A percentile compares a stretch with the other conserved stretches of the same genome.
These are phyloP conservation scores for Perccottus glenii DNA, from an alignment of 2,113 vertebrate species.

Conservation along the genomic window DNA sequence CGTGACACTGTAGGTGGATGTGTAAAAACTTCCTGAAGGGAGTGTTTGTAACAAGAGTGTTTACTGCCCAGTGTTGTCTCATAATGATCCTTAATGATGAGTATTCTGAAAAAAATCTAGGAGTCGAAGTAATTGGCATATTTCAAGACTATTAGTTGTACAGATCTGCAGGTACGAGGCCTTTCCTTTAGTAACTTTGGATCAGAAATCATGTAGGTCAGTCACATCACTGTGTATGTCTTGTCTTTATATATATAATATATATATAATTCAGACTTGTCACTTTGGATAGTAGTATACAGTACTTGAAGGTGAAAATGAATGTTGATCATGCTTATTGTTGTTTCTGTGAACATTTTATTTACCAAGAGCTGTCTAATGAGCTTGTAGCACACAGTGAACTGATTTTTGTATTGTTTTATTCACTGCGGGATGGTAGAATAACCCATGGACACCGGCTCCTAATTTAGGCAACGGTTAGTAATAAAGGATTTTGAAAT, in stretches of 20 bases:
- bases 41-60: slow-evolving; percentile 24
- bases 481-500: slow-evolving; percentile 80
- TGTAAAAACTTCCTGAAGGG: slow-evolving; percentile 20
- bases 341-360: slow-evolving; percentile 64
- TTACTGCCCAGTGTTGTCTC: neutral
- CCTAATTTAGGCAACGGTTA: slow-evolving; percentile 79
- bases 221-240: slow-evolving; percentile 31
- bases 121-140: too few species aligned
- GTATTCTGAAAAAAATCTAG: too few species aligned
- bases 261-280: slow-evolving; percentile 70
- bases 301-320: slow-evolving; percentile 68
- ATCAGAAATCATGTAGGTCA: slow-evolving; percentile 40
- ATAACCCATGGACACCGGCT: slow-evolving; percentile 64
- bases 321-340: slow-evolving; percentile 62
- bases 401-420: slow-evolving; percentile 70
- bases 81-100: too few species aligned
- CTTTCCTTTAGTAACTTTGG: slow-evolving; percentile 31
- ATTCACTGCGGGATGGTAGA: slow-evolving; percentile 70
- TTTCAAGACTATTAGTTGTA: too few species aligned
- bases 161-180: too few species aligned
- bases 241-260: too few species aligned
- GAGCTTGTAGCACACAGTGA: slow-evolving; percentile 68
- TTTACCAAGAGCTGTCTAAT: slow-evolving; percentile 65
- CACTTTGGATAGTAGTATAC: slow-evolving; percentile 76
- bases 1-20: neutral